These are phyloP conservation scores for Bombus waltoni DNA, from an alignment of 1,140 invertebrate species.

Conservation along the genomic window DNA sequence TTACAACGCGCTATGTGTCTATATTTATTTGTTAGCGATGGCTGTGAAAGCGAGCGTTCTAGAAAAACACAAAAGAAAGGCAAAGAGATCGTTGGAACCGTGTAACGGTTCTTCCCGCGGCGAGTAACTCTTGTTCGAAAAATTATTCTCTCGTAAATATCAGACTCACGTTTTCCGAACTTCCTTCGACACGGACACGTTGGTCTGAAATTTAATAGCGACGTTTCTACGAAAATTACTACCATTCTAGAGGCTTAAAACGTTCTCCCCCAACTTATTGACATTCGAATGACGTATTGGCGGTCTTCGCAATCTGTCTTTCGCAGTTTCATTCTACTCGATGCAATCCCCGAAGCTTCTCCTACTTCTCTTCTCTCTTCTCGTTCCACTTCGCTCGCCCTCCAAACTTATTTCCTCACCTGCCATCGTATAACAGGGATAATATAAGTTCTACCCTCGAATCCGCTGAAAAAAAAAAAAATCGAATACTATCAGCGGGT, in stretches of 20 bases:
- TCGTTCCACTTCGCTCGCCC: slow-evolving; percentile 38
- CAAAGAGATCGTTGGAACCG: background rate
- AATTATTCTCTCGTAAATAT: background rate
- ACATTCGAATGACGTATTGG: slow-evolving; percentile 44
- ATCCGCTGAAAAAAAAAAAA: background rate
- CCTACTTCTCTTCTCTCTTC: background rate
- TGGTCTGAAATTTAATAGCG: background rate
- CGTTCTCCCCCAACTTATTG: slow-evolving; percentile 42
- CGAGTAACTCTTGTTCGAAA: background rate
- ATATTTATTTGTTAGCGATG: background rate
- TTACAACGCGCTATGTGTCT: background rate
- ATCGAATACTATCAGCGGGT: background rate
- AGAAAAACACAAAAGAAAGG: background rate
- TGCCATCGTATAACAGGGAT: background rate
- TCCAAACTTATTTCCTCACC: slow-evolving; percentile 30
- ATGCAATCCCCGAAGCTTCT: slow-evolving; percentile 18
- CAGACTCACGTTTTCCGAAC: background rate
- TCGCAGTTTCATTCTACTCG: slow-evolving; percentile 41
- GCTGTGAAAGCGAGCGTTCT: background rate
- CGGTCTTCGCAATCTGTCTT: slow-evolving; percentile 45
- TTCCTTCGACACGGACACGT: background rate
- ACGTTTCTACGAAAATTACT: slow-evolving; percentile 33
- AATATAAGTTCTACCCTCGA: background rate
- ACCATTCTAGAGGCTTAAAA: slow-evolving; percentile 4
- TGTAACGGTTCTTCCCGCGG: too few relatives aligned